A percentile compares a stretch with the other conserved stretches of the same genome.
These are phyloP conservation scores for Trichonephila clavipes DNA, from an alignment of 1,140 invertebrate species.

Conservation along the genomic window DNA sequence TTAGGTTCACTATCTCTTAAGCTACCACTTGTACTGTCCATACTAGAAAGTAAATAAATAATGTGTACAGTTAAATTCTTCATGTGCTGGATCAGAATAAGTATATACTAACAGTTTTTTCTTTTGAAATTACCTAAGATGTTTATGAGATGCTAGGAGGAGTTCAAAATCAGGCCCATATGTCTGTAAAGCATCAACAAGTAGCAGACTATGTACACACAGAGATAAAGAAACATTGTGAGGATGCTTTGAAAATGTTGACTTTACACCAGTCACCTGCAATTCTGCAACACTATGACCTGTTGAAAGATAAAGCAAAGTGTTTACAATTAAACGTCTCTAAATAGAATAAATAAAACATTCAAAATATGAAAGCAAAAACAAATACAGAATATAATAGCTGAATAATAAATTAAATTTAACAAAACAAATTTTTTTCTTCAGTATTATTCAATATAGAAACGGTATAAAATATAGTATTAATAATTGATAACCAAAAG, in stretches of 20 bases:
- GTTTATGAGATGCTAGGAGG: slow-evolving; percentile 95
- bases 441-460: too few relatives aligned
- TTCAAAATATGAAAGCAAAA: too few relatives aligned
- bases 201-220: slow-evolving; percentile 93
- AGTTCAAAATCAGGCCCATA: slow-evolving; percentile 97
- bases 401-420: too few relatives aligned
- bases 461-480: too few relatives aligned
- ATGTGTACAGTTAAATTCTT: too few relatives aligned
- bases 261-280: slow-evolving; percentile 92
- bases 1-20: slow-evolving; percentile 94
- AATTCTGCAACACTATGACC: slow-evolving; percentile 89
- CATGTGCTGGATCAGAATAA: too few relatives aligned
- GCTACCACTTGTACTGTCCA: slow-evolving; percentile 96
- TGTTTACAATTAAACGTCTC: too few relatives aligned
- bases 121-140: slow-evolving; percentile 86
- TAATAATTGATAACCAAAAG: too few relatives aligned
- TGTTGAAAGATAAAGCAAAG: slow-evolving; percentile 79
- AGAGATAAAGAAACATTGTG: slow-evolving; percentile 88
- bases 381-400: too few relatives aligned
- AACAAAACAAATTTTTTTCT: too few relatives aligned
- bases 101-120: not conserved
- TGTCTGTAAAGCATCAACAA: slow-evolving; percentile 96
- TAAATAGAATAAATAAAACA: too few relatives aligned
- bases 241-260: slow-evolving; percentile 87
- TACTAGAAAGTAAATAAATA: slow-evolving; percentile 82